These are phyloP conservation scores for Bombus confusus DNA, from an alignment of 1,140 invertebrate genomes.

Conservation along the genomic window DNA sequence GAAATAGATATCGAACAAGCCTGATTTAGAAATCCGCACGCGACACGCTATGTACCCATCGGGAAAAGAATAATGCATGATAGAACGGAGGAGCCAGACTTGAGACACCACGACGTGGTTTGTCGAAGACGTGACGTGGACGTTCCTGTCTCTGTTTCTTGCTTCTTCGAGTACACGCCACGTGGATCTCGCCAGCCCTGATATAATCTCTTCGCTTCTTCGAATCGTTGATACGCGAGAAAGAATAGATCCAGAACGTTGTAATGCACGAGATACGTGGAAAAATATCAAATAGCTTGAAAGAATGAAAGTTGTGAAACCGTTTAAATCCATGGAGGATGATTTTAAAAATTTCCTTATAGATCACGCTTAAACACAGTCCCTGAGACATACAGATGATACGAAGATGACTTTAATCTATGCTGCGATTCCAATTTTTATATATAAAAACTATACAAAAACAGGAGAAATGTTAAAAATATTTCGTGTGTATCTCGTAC, in stretches of 20 bases:
- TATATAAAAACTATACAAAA: neutral
- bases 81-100: no score
- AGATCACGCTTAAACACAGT: no score
- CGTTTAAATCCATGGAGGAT: no score
- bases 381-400: neutral
- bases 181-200: neutral
- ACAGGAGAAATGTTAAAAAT: neutral
- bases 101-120: neutral
- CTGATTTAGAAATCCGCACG: conserved; percentile 51
- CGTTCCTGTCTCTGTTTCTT: neutral
- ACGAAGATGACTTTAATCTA: neutral
- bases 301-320: no score
- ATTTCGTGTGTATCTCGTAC: neutral
- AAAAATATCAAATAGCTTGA: neutral
- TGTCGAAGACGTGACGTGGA: conserved; percentile 1
- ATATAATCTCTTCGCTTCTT: neutral
- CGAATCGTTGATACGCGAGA: neutral
- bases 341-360: no score
- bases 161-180: neutral
- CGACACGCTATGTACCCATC: neutral
- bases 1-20: conserved; percentile 52
- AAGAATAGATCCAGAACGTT: no score
- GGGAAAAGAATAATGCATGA: neutral
- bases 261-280: neutral
- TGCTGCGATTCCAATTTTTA: neutral